Percentiles rank a stretch among this genome's conserved stretches.
Evolutionary conservation across 2,888 invertebrate genomes (phyloP).

Genomic region (Seira ritae): DNA sequence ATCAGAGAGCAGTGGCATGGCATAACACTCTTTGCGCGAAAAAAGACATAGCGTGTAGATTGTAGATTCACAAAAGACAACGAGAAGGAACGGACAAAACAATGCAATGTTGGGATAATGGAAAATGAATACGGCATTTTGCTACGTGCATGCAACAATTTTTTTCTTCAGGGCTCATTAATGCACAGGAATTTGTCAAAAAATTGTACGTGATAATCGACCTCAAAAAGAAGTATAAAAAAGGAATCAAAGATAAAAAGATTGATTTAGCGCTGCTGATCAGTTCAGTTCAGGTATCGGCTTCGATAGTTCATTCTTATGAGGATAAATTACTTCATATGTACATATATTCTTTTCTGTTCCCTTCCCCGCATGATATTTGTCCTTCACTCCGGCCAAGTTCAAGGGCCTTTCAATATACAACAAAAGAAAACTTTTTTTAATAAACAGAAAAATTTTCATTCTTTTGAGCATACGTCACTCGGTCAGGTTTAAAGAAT

Average conservation of each 20-base stretch:
- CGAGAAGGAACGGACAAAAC: background rate
- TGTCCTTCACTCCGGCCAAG: constrained; percentile 49
- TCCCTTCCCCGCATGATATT: constrained; percentile 5
- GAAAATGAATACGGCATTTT: background rate
- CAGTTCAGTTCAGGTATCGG: too few species aligned
- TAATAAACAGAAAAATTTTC: background rate
- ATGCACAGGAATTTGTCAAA: background rate
- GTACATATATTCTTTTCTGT: too few species aligned
- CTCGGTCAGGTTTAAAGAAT: too few species aligned
- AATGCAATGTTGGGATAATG: background rate
- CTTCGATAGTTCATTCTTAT: too few species aligned
- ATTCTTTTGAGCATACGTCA: background rate
- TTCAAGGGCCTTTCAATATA: constrained; percentile 46
- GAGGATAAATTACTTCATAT: too few species aligned
- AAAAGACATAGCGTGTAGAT: background rate
- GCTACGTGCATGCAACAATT: background rate
- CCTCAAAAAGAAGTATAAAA: background rate
- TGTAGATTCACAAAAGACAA: background rate
- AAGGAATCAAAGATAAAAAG: too few species aligned
- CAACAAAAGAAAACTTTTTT: constrained; percentile 15
- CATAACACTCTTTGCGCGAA: background rate
- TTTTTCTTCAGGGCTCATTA: background rate
- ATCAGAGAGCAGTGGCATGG: background rate
- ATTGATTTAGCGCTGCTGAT: too few species aligned
- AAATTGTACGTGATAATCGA: background rate